Conservation (phyloP, 2,113 vertebrate genomes). For the Menura novaehollandiae region DNA sequence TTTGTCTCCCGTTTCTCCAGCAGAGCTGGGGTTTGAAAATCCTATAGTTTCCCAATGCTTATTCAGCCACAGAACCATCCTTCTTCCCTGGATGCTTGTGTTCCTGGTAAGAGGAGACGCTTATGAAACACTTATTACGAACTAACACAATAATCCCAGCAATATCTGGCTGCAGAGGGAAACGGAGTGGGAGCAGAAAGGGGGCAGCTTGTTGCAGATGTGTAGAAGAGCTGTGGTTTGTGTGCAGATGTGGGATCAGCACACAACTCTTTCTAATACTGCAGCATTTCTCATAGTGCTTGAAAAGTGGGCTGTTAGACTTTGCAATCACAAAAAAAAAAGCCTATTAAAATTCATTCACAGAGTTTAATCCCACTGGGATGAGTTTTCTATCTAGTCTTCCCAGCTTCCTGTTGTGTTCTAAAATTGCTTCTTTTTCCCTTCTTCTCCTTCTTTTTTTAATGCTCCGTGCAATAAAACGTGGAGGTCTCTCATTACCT, state of each 20-base stretch:
- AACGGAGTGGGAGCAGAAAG: not conserved
- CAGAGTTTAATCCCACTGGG: not conserved
- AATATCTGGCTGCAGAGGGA: not conserved
- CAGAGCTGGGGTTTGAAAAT: not conserved
- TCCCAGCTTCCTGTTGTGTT: slow-evolving; percentile 28
- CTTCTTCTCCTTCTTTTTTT: not conserved
- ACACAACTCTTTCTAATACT: not conserved
- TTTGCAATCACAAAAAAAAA: not conserved
- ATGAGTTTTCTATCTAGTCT: not conserved
- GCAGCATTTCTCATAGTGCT: not conserved
- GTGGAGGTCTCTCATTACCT: slow-evolving; percentile 29
- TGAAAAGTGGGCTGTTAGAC: not conserved
- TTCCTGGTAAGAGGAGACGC: not conserved
- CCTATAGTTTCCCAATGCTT: not conserved
- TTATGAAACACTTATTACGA: not conserved
- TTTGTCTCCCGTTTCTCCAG: not conserved
- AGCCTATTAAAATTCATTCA: slow-evolving; percentile 38
- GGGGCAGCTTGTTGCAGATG: not conserved
- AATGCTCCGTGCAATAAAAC: slow-evolving; percentile 24
- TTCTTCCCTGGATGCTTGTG: not conserved
- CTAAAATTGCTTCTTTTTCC: slow-evolving; percentile 25
- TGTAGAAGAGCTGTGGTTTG: not conserved
- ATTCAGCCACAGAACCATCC: not conserved
- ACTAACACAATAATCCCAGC: not conserved
- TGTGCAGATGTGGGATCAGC: not conserved